Evolutionary conservation across 2,797 vertebrate genomes (phyloP).

Genomic region (Knipowitschia caucasica): DNA sequence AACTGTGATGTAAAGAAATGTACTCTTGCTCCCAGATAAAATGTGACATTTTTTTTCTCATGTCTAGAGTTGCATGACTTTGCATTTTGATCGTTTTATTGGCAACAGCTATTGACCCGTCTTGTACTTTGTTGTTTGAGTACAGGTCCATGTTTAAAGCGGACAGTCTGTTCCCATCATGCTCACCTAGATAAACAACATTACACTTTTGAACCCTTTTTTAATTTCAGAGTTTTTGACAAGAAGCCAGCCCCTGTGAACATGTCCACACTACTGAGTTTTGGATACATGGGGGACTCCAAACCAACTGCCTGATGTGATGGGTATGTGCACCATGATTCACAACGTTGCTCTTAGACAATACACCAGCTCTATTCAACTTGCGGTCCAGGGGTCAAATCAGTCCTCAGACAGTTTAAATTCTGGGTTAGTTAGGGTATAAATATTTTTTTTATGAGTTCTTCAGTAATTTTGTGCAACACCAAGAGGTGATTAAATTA

Average conservation of each 20-base stretch:
- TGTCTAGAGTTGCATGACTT: constrained; percentile 5
- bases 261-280: constrained; percentile 76
- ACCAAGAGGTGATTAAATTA: too few species aligned
- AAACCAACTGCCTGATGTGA: constrained; percentile 30
- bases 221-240: constrained; percentile 51
- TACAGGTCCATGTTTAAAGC: constrained; percentile 28
- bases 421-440: too few species aligned
- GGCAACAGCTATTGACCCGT: constrained; percentile 4
- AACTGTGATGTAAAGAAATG: background rate
- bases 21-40: background rate
- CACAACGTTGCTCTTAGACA: background rate
- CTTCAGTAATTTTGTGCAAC: too few species aligned
- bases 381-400: too few species aligned
- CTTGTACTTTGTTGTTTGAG: constrained; percentile 3
- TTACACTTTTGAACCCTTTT: constrained; percentile 8
- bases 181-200: background rate
- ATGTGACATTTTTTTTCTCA: background rate
- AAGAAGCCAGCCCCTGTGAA: constrained; percentile 63
- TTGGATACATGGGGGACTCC: constrained; percentile 64
- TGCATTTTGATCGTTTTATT: background rate
- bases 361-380: background rate
- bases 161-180: constrained; percentile 1
- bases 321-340: constrained; percentile 39
- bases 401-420: too few species aligned
- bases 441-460: too few species aligned